A percentile compares a stretch with the other conserved stretches of the same genome.
Evolutionary conservation across 2,797 vertebrate species (phyloP).

Genomic region (Muraenolepis orangiensis): DNA sequence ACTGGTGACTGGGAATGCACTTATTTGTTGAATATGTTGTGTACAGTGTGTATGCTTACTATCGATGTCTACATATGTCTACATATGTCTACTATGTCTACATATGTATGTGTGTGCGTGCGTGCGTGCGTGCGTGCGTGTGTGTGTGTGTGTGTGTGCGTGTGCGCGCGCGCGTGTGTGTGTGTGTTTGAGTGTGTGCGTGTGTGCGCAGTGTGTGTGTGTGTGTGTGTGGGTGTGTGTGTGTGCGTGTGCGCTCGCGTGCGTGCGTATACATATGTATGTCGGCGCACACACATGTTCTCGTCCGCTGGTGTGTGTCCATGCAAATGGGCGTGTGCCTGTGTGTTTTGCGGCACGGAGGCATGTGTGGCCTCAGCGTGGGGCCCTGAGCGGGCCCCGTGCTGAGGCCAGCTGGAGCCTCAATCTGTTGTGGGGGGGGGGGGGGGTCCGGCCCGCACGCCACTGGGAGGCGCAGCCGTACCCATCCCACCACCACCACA

Average conservation of each 20-base stretch:
- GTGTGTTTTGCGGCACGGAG: conserved; percentile 54
- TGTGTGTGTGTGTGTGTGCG: background rate
- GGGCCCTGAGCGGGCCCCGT: conserved; percentile 60
- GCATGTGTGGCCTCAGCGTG: conserved; percentile 77
- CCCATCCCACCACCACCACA: conserved; percentile 52
- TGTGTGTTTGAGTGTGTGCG: background rate
- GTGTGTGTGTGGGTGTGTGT: conserved; percentile 29
- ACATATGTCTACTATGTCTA: too few relatives aligned
- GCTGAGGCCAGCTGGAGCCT: conserved; percentile 77
- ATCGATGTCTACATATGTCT: background rate
- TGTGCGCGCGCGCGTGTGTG: background rate
- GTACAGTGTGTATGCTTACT: background rate
- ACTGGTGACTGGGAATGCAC: background rate
- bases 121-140: background rate
- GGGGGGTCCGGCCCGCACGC: conserved; percentile 60
- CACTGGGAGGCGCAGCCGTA: conserved; percentile 56
- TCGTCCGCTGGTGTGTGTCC: conserved; percentile 13
- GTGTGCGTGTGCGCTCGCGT: conserved; percentile 17
- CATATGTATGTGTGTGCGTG: background rate
- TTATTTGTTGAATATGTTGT: background rate
- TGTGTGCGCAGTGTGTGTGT: background rate
- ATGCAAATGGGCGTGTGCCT: conserved; percentile 31
- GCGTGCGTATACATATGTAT: conserved; percentile 24
- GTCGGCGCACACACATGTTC: conserved; percentile 31
- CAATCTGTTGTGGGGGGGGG: conserved; percentile 78